A percentile compares a stretch with the other conserved stretches of the same genome.
Evolutionary conservation across 2,888 invertebrate genomes (phyloP).

Genomic region (Theretra japonica): DNA sequence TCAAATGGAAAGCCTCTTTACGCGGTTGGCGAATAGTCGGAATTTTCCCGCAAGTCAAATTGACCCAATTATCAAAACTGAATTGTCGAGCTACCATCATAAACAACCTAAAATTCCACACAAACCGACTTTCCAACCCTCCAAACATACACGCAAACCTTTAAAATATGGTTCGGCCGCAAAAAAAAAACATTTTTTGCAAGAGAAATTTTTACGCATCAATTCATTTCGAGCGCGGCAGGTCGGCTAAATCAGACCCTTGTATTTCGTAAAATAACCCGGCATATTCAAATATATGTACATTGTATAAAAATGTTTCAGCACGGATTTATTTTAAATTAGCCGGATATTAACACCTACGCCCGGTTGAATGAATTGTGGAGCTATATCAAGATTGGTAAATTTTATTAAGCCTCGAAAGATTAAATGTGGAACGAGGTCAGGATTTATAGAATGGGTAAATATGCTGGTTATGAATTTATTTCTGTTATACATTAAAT

Average conservation of each 20-base stretch:
- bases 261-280: not conserved
- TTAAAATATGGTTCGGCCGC: not conserved
- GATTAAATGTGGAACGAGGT: conserved; percentile 17
- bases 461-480: conserved; percentile 1
- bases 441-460: not conserved
- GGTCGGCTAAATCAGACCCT: conserved; percentile 19
- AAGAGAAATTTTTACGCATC: not conserved
- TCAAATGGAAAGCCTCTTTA: no score
- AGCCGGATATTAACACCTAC: conserved; percentile 25
- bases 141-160: not conserved
- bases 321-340: conserved; percentile 19
- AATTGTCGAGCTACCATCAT: not conserved
- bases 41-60: no score
- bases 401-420: conserved; percentile 21
- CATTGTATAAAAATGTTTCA: conserved; percentile 5
- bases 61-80: no score
- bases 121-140: not conserved
- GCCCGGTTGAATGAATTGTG: conserved; percentile 18
- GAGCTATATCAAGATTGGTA: conserved; percentile 21
- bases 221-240: conserved; percentile 19
- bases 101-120: not conserved
- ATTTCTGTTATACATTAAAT: not conserved
- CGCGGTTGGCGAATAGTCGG: no score
- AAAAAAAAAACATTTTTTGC: conserved; percentile 2
- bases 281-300: conserved; percentile 4